Evolutionary conservation across 2,797 vertebrate genomes (phyloP), one percentile per base, ranked within the genome.

Genomic region (Halcyon chelicuti): DNA sequence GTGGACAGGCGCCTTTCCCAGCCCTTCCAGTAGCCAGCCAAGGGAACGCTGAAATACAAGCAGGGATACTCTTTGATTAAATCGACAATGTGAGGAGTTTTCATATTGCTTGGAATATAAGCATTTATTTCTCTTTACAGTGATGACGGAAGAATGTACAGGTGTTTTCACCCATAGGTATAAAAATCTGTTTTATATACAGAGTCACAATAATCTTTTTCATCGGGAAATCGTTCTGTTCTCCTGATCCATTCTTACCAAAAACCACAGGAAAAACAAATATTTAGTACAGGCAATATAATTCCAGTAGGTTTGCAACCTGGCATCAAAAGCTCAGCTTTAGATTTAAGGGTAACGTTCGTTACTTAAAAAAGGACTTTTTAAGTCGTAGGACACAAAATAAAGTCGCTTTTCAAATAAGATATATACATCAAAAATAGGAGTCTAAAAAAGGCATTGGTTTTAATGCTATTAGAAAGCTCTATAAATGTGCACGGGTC

Each of bases 111-210:
- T 94, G 95, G 96, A 98, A 98, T 98, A 98, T 97, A 98, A 97
- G 98, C 97, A 98, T 98, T 98, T 98, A 98, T 98, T 98, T 98
- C 86, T 97, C 96, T 98, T 98, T 98, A 98, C 97, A 98, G 97
- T 96, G 97, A 98, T 92, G 97, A 97, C 96, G 89, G 96, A 96
- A 98, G 97, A 98, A 98, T 98, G 97, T 98, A 98, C 98, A 98
- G 96, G 95, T 97, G 94, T 91, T 97, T 96, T 96, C 96, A 97
- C 97, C 98, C 93, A 95, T 97, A 97, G 94, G 98, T 98, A 99
- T 98, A 98, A 98, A 98, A 98, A 98, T 98, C 97, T 98, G 97
- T 97, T 58, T 98, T 98, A 98, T 98, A 98, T 98, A 98, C 98
- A 97, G 95, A 96, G 97, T 98, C 94, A 97, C 92, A 96, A 97